Evolutionary conservation across 2,888 invertebrate species (phyloP), one percentile per base, ranked within the genome.

Genomic region (Fragum whitleyi): DNA sequence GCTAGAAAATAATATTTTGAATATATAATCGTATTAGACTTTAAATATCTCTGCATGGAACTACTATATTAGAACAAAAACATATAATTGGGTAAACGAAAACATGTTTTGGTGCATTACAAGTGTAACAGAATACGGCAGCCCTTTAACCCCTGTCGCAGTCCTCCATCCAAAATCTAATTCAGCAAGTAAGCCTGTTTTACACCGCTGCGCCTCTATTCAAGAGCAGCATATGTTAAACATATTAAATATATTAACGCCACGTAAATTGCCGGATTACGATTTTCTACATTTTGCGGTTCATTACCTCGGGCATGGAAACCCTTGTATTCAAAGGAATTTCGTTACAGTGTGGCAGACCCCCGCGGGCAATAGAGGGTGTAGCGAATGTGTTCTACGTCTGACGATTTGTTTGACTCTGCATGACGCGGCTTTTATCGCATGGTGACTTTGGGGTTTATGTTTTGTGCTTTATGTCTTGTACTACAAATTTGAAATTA

Each of bases 191-290:
- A 65, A 65, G 39, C 65, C 65, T 65, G 26, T 65, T 65, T 65
- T 65, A 1, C 65, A 65, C 42, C 26, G 65, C 65, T 42, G 42
- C 23, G 65, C 65, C 36, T 23, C 65, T 21, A 32, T 65, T 65
- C 65, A 65, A 14, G 42, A 21, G 36, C 42, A 65, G 65, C 65
- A 65, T 65, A 65, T 65, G 65, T 65, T 65, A 65, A 65, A 65
- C 65, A 65, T 42, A 65, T 65, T 65, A 65, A 65, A 23, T 26
- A 29, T 42, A 65, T 65, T 65, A 65, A 65, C 65, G 16, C 65
- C 42, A 42, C 65, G 42, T 42, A 65, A 65, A 65, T 21, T 65
- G 65, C n/a, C 65, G 65, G 65, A 65, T 65, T 65, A 42, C 42
- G 39, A 65, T 65, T 65, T 65, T 65, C 65, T n/a, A 65, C 65